Evolutionary conservation across 2,797 vertebrate genomes (phyloP).

Genomic region (Cryptoblepharus egeriae): DNA sequence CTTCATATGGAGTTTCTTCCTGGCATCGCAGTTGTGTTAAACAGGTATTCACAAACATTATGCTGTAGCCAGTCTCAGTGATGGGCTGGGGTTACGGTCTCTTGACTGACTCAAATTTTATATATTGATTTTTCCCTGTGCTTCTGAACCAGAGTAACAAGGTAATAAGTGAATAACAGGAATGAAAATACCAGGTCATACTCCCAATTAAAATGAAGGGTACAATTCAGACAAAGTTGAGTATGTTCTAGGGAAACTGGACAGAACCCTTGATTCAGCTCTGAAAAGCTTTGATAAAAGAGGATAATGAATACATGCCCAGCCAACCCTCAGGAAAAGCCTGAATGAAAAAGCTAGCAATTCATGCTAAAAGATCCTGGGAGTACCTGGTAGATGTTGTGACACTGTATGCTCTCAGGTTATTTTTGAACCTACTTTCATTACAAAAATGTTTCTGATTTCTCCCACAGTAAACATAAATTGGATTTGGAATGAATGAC

Average conservation of each 20-base stretch:
- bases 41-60: not conserved
- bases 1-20: not conserved
- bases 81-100: not conserved
- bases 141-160: not conserved
- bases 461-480: no score
- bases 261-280: not conserved
- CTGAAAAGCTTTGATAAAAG: not conserved
- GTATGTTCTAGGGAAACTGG: not conserved
- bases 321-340: not conserved
- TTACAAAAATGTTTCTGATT: no score
- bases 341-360: not conserved
- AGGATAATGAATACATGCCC: not conserved
- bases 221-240: not conserved
- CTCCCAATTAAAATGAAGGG: not conserved
- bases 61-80: no score
- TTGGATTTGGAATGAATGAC: no score
- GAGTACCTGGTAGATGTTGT: not conserved
- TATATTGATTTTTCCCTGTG: not conserved
- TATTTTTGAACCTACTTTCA: no score
- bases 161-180: not conserved
- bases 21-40: not conserved
- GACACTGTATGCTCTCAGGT: no score
- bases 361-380: not conserved
- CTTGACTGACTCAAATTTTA: not conserved
- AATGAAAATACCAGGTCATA: no score